Percentiles rank a stretch among this genome's conserved stretches.
Evolutionary conservation across 2,113 vertebrate genomes (phyloP).

Genomic region (Elephantulus edwardii): DNA sequence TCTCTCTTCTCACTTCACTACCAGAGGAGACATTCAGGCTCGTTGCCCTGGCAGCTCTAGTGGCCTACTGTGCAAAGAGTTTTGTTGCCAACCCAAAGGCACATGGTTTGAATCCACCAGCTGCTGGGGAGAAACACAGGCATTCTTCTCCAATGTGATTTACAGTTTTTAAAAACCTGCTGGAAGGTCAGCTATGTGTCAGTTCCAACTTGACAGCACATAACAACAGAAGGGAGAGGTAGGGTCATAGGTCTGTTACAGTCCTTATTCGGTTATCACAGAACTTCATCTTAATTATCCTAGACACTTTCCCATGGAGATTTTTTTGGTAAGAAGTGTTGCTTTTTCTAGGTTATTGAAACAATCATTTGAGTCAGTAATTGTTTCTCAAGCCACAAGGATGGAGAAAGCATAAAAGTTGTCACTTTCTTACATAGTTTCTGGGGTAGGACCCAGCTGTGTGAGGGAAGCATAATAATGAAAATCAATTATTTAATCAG

Average conservation of each 20-base stretch:
- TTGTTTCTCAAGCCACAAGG: constrained; percentile 15
- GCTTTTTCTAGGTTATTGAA: constrained; percentile 40
- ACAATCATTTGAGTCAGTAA: constrained; percentile 26
- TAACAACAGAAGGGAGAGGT: neutral
- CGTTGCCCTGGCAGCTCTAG: neutral
- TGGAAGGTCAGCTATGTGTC: too few relatives aligned
- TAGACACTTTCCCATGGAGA: neutral
- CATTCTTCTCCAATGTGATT: too few relatives aligned
- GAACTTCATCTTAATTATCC: neutral
- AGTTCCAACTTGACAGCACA: too few relatives aligned
- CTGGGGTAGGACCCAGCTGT: neutral
- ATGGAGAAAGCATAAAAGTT: constrained; percentile 16
- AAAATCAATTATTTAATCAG: constrained; percentile 46
- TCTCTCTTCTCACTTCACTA: neutral
- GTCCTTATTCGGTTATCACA: neutral
- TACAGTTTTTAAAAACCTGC: too few relatives aligned
- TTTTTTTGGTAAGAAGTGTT: constrained; percentile 6
- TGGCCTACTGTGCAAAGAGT: too few relatives aligned
- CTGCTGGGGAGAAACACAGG: too few relatives aligned
- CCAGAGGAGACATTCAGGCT: neutral
- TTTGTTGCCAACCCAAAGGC: too few relatives aligned
- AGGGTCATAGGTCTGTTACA: neutral
- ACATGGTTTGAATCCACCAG: too few relatives aligned
- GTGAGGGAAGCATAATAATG: constrained; percentile 48
- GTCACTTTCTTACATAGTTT: constrained; percentile 28